Evolutionary conservation across 2,113 vertebrate species (phyloP), one percentile per base, ranked within the genome.

Genomic region (Sylvietta virens): DNA sequence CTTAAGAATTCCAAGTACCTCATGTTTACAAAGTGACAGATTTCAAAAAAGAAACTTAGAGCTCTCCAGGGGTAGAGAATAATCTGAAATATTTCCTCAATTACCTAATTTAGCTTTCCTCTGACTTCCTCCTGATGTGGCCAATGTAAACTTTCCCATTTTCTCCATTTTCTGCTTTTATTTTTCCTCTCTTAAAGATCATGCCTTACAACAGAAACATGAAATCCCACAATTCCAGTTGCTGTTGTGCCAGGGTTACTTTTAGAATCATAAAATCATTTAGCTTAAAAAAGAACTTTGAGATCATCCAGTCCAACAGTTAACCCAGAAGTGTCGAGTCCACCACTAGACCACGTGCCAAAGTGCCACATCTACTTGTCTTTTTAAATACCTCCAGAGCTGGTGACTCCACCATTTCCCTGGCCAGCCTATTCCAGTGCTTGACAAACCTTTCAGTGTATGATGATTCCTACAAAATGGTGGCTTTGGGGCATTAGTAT

Each of bases 11-110:
- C 77, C 57, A 73, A 91, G 64, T 88, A 87, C 54, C 12, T 92
- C 66, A 67, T 71, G 85, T 72, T 91, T 72, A 91, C 66, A 80
- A 89, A 91, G 67, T 61, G 85, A 76, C 58, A 87, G 70, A 33
- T 92, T 96, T 94, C 81, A 90, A 89, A 87, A 88, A 83, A 61
- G 73, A 91, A 96, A 86, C 51, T 77, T 54, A 69, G 56, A 96
- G 58, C 26, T 22, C 70, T 83, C 40, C 44, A 60, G 48, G 57
- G 86, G 12, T n/a, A 76, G 58, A 79, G 40, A 83, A 88, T 18
- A 72, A 61, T 58, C 91, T 80, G 83, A 90, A 96, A 90, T 88
- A 93, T 91, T 92, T 89, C 93, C 78, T 82, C 70, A 84, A 9
- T 93, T 92, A 82, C 73, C 47, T 93, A 90, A 91, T 86, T 87